Evolutionary conservation across 2,797 vertebrate genomes (phyloP).

Genomic region (Chlorospingus semifuscus): DNA sequence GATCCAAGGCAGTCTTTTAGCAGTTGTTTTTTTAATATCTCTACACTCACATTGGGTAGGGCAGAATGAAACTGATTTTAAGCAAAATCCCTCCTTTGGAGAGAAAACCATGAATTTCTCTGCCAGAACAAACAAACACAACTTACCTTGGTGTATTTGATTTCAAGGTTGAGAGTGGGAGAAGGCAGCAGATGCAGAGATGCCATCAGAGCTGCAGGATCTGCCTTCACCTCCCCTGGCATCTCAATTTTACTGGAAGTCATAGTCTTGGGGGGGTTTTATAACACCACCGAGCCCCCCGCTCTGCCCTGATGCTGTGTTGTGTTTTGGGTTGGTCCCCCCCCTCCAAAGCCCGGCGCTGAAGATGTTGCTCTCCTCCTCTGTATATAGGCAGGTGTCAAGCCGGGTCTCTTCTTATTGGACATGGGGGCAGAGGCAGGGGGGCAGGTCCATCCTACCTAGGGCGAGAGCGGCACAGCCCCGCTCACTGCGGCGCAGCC

Average conservation of each 20-base stretch:
- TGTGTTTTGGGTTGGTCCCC: conserved; percentile 16
- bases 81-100: not conserved
- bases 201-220: conserved; percentile 94
- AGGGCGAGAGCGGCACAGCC: conserved; percentile 67
- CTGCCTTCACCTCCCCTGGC: conserved; percentile 92
- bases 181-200: conserved; percentile 95
- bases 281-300: conserved; percentile 2
- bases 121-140: not conserved
- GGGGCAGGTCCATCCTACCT: conserved; percentile 87
- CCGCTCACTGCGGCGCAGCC: conserved; percentile 27
- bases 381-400: conserved; percentile 99
- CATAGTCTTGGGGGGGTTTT: conserved; percentile 76
- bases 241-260: conserved; percentile 95
- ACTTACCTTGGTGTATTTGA: conserved; percentile 95
- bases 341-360: conserved; percentile 67
- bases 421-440: conserved; percentile 78
- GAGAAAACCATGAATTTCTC: not conserved
- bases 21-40: not conserved
- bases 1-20: not conserved
- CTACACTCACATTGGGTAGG: not conserved
- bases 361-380: conserved; percentile 74
- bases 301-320: conserved; percentile 12
- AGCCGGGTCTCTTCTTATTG: conserved; percentile 90
- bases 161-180: conserved; percentile 92
- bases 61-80: not conserved